Evolutionary conservation across 2,113 vertebrate species (phyloP), one percentile per base, ranked within the genome.

Genomic region (Lampris megalopsis): DNA sequence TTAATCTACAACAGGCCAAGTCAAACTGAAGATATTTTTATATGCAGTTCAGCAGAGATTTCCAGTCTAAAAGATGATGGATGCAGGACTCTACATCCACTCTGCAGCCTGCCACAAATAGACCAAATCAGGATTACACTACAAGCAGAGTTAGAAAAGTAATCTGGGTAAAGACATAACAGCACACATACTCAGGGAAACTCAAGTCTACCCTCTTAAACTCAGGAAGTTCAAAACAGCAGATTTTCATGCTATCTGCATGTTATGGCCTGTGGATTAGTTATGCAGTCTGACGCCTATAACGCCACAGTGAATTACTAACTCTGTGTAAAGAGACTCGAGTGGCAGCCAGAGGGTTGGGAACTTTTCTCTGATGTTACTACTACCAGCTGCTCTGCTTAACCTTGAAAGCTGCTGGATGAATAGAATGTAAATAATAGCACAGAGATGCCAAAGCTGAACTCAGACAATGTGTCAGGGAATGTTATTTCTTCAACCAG

Each of bases 361-460:
- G 49, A 36, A 6, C 71, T 63, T 49, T 35, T 71, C 40, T 63
- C 56, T 62, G 24, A 5, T 53, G 65, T 24, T 9, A 71, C 53
- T 64, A 37, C 71, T 43, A 70, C 47, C 64, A 78, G 57, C 67
- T 6, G 7, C 50, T 58, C 68, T 42, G 43, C 42, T 63, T 48
- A 54, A 41, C 62, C 8, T 41, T 64, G 13, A 79, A 59, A 53
- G 68, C 65, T 57, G 35, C 10, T 42, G 24, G 59, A 63, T 63
- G 38, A 45, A 58, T 43, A 48, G 5, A 73, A 68, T 69, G 65
- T 75, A 64, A 85, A 80, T 47, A 75, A 66, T 68, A 72, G 61
- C 0, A 48, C 52, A 59, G 3, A 57, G 36, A 24, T 72, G 66
- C 71, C 75, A 77, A 67, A 78, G 64, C 57, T 88, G 1, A 71